Percentiles rank a stretch among this genome's conserved stretches.
Evolutionary conservation across 2,888 invertebrate species (phyloP).

Genomic region (Parnassius mnemosyne): DNA sequence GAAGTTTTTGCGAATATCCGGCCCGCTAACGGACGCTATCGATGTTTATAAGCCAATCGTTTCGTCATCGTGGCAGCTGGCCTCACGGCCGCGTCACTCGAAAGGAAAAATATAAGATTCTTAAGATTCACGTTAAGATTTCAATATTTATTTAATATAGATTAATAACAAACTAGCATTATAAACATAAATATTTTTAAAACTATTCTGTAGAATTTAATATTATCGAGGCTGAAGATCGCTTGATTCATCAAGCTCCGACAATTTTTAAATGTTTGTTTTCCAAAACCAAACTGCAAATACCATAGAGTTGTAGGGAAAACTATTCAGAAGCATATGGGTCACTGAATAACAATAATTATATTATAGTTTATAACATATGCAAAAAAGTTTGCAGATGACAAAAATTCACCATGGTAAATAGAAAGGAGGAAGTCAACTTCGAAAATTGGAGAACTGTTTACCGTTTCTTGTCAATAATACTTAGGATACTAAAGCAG

Average conservation of each 20-base stretch:
- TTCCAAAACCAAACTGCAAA: slow-evolving; percentile 13
- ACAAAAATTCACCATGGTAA: slow-evolving; percentile 3
- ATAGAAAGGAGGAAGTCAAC: slow-evolving; percentile 19
- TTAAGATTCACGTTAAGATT: too few relatives aligned
- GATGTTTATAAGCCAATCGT: slow-evolving; percentile 23
- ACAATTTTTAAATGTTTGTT: slow-evolving; percentile 14
- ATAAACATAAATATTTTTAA: not conserved
- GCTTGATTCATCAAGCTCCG: slow-evolving; percentile 7
- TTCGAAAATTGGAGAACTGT: not conserved
- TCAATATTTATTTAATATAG: too few relatives aligned
- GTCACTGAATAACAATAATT: slow-evolving; percentile 9
- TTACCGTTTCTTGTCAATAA: not conserved
- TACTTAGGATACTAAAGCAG: not conserved
- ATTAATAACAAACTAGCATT: not conserved
- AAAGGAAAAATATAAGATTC: not conserved
- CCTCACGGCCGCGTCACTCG: not conserved
- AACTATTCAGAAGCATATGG: slow-evolving; percentile 8
- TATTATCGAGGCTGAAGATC: slow-evolving; percentile 2
- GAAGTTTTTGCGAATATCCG: slow-evolving; percentile 61
- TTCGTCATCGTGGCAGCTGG: slow-evolving; percentile 3
- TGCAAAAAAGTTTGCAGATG: slow-evolving; percentile 8
- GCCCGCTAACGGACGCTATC: slow-evolving; percentile 38
- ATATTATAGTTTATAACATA: not conserved
- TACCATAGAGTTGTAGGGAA: not conserved
- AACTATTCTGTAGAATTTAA: not conserved